Base-by-base conservation (phyloP, 1,140 invertebrate genomes). In the Sitophilus oryzae region DNA sequence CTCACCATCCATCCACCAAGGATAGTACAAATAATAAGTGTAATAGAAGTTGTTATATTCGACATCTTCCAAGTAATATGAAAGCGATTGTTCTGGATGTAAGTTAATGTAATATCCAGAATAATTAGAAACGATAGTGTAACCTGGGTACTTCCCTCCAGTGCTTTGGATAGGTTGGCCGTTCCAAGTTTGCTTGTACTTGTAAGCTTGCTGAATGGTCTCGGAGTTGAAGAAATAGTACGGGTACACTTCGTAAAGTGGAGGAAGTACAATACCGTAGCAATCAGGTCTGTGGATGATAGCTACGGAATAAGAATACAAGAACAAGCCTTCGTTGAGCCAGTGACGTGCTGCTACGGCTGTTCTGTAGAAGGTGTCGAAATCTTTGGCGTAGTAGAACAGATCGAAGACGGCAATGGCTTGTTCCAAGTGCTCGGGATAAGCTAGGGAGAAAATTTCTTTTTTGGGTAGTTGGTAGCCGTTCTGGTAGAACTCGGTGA, bases 51-150 rank as follows among this genome's bases (percentile, higher is more conserved):
- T 66, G 63, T 86, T 85, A n/a, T 88, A 72, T 52, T 79, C 80
- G 47, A 82, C 72, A 68, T 88, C 88, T 56, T 90, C 82, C 0
- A 83, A 83, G 74, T 82, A 89, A 67, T 90, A 89, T 16, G 76
- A 73, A 15, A 90, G 42, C 44, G 78, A 71, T 50, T 80, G 75
- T 64, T 73, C 68, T 9, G 66, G 71, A 42, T 75, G 51, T 78
- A 68, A 35, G 21, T 66, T 66, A 44, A 65, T 19, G 36, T 68
- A 61, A 30, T 55, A 76, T 1, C 76, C 68, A n/a, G 79, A 79
- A 56, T 78, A 76, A 61, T 82, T 82, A 48, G 72, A 73, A 22
- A 70, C 63, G 43, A 77, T 72, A 1, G 67, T 74, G 43, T 60
- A 57, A 11, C 52, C 75, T 30, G 73, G 71, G 20, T 74, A 73